These are phyloP conservation scores for Tachypleus tridentatus DNA, from an alignment of 1,140 invertebrate species.

Conservation along the genomic window DNA sequence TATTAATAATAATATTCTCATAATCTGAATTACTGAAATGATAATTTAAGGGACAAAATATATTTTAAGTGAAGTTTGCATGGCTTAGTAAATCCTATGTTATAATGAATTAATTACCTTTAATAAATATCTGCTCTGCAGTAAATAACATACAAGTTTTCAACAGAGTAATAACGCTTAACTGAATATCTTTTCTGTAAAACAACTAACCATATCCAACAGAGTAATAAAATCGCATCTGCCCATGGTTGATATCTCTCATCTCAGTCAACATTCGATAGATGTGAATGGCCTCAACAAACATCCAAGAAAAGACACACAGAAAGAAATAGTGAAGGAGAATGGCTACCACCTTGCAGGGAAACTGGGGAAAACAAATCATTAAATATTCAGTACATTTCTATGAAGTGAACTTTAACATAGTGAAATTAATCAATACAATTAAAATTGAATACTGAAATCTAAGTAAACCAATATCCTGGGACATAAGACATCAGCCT, in stretches of 20 bases:
- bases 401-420: neutral
- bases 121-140: no score
- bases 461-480: neutral
- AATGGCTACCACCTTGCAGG: constrained; percentile 83
- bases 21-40: no score
- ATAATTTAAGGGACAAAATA: no score
- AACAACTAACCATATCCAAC: constrained; percentile 62
- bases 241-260: constrained; percentile 88
- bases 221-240: constrained; percentile 88
- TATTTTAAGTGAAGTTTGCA: no score
- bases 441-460: neutral
- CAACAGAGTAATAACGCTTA: no score
- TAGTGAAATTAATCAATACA: neutral
- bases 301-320: constrained; percentile 75
- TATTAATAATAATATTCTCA: no score
- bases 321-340: constrained; percentile 86
- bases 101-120: no score
- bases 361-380: constrained; percentile 42
- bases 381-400: no score
- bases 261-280: constrained; percentile 92
- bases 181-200: neutral
- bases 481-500: constrained; percentile 1
- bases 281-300: constrained; percentile 81
- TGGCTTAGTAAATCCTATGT: no score
- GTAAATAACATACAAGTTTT: no score